phyloP scores from a whole-genome alignment of 2,797 vertebrate genomes.

The Lithobates sylvaticus region DNA sequence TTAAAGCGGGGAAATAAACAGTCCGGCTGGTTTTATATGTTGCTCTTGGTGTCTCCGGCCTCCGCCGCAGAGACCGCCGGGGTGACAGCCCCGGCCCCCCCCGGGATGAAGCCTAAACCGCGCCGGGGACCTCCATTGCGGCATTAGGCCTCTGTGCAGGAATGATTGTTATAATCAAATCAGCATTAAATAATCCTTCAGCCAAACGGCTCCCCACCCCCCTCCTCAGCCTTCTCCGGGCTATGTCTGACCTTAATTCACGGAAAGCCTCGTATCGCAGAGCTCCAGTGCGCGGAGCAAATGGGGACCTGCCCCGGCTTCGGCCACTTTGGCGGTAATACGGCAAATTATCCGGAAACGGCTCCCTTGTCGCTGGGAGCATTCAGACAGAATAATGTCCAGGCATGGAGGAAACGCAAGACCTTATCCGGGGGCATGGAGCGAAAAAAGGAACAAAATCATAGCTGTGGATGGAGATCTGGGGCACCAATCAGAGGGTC shows the following conservation, averaged over 20 bases:
- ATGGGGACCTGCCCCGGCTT: neutral
- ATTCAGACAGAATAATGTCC: neutral
- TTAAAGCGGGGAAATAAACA: neutral
- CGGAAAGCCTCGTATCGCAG: neutral
- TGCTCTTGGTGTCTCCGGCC: neutral
- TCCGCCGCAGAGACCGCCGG: neutral
- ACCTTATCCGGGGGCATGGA: neutral
- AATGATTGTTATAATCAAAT: slow-evolving; percentile 58
- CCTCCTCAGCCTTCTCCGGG: neutral
- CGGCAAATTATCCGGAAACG: slow-evolving; percentile 13
- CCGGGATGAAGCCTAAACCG: neutral
- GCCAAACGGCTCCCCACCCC: neutral
- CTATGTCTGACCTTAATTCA: slow-evolving; percentile 57
- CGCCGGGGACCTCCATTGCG: neutral
- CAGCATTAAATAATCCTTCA: slow-evolving; percentile 53
- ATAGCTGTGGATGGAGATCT: too few species aligned
- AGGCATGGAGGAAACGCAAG: neutral
- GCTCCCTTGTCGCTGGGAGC: neutral
- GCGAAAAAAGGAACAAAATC: too few species aligned
- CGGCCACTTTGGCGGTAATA: slow-evolving; percentile 5
- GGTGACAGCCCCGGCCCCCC: neutral
- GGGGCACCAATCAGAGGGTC: too few species aligned
- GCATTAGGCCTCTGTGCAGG: slow-evolving; percentile 30
- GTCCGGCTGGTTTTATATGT: neutral
- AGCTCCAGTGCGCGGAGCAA: neutral